Base-by-base conservation (phyloP, 2,113 vertebrate genomes). In the Channa maculata region DNA sequence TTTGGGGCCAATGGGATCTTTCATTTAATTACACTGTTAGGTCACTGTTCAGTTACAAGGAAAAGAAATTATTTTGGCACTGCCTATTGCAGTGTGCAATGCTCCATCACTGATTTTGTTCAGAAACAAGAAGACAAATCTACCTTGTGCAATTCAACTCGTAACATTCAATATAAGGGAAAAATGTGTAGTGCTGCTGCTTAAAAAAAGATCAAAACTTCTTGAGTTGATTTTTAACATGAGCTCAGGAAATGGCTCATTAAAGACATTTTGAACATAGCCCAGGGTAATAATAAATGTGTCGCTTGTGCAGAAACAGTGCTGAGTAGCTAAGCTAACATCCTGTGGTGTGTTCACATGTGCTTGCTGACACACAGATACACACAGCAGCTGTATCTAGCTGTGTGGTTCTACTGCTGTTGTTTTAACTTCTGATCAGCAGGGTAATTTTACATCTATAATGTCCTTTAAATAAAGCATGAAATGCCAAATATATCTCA, bases 321-420 rank as follows among this genome's bases (percentile, higher is more conserved):
- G 91, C 91, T 89, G 89, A 92, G 88, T 91, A 75, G 86, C 87
- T 89, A 87, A 85, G 89, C 87, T 92, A 92, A 91, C 90, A 92
- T 92, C 89, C 90, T 92, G 86, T 85, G 61, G 71, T 62, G 70
- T 36, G 58, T 60, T 45, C 72, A 44, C n/a, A 13, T 69, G 36
- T 41, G 24, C 54, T 14, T 3, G 8, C 49, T 43, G 39, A 50
- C 60, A 55, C 71, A 69, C 46, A 62, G 38, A 38, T 55, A 53
- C 54, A 48, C 46, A 54, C 50, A 55, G 60, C 24, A 33, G 45
- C 41, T 79, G 64, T 24, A 84, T 69, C 24, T 33, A 34, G 62
- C 11, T 67, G 82, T 75, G 84, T 77, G 86, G 66, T 46, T 80
- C 33, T 3, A 6, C 6, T 44, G 64, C 49, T 62, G 41, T 45